These are phyloP conservation scores for Chaetodon trifascialis DNA, from an alignment of 2,113 vertebrate genomes.

Conservation along the genomic window DNA sequence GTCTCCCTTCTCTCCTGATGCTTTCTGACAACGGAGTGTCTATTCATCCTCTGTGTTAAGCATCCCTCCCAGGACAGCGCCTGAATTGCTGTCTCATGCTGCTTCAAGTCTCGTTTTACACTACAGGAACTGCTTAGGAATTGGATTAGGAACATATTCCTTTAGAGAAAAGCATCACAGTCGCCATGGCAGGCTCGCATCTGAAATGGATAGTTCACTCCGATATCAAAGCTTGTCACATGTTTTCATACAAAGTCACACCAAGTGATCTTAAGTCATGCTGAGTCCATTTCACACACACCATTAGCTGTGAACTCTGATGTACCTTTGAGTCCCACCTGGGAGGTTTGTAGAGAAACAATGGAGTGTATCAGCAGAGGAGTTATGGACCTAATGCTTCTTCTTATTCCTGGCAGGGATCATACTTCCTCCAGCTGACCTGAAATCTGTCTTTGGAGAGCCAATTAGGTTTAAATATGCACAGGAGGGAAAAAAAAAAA, in stretches of 20 bases:
- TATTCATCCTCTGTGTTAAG: constrained; percentile 73
- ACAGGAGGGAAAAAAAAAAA: not conserved
- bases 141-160: constrained; percentile 73
- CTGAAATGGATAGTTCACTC: constrained; percentile 60
- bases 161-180: constrained; percentile 66
- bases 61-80: constrained; percentile 65
- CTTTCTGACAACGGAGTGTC: constrained; percentile 68
- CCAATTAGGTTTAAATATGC: constrained; percentile 57
- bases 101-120: constrained; percentile 75
- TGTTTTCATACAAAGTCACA: constrained; percentile 63
- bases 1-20: constrained; percentile 68
- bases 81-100: constrained; percentile 80
- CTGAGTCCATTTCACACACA: constrained; percentile 63
- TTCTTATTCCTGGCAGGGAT: constrained; percentile 54
- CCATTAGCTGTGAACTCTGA: constrained; percentile 46
- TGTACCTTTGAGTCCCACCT: constrained; percentile 39
- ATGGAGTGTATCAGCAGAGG: constrained; percentile 24
- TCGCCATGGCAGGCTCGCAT: constrained; percentile 39
- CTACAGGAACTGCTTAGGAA: constrained; percentile 67
- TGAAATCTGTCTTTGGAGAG: constrained; percentile 51
- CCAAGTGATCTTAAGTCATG: constrained; percentile 59
- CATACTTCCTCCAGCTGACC: constrained; percentile 19
- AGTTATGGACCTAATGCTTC: constrained; percentile 39
- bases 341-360: constrained; percentile 49
- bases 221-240: constrained; percentile 62